Percentiles rank a stretch among this genome's conserved stretches.
These are phyloP conservation scores for Xylocampa areola DNA, from an alignment of 2,888 invertebrate species.

Conservation along the genomic window DNA sequence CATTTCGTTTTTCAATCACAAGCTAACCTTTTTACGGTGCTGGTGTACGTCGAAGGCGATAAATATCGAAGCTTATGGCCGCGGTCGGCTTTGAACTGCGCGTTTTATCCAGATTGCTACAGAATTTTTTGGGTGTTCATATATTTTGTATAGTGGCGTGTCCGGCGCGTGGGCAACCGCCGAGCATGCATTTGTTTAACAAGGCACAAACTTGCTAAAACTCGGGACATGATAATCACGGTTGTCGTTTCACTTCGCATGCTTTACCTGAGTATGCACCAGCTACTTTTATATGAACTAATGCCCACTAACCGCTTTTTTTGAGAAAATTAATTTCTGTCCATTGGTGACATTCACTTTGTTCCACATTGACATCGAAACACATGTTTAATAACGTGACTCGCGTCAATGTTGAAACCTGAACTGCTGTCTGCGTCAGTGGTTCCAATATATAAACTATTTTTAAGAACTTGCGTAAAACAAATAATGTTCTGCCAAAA, in stretches of 20 bases:
- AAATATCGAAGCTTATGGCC: conserved; percentile 85
- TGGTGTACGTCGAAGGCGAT: conserved; percentile 76
- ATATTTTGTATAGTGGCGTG: conserved; percentile 44
- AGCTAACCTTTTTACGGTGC: conserved; percentile 80
- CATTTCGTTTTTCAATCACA: conserved; percentile 85
- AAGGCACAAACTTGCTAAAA: conserved; percentile 46
- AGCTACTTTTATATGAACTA: background rate
- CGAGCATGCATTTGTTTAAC: conserved; percentile 47
- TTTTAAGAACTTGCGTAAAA: conserved; percentile 31
- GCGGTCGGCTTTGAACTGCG: conserved; percentile 83
- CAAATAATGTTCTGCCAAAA: conserved; percentile 33
- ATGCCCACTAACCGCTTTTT: background rate
- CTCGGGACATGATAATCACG: conserved; percentile 43
- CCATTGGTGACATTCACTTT: conserved; percentile 1
- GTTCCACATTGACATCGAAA: conserved; percentile 1
- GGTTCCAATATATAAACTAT: conserved; percentile 22
- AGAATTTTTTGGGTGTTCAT: conserved; percentile 62
- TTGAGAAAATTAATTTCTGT: background rate
- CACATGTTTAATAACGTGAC: conserved; percentile 4
- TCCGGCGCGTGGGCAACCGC: conserved; percentile 54
- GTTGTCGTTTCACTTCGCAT: background rate
- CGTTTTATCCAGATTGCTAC: conserved; percentile 76
- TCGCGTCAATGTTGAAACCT: conserved; percentile 22
- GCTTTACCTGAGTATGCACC: background rate
- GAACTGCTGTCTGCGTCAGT: conserved; percentile 20